A percentile compares a stretch with the other conserved stretches of the same genome.
These are phyloP conservation scores for Tachysurus fulvidraco DNA, from an alignment of 2,113 vertebrate genomes.

Conservation along the genomic window DNA sequence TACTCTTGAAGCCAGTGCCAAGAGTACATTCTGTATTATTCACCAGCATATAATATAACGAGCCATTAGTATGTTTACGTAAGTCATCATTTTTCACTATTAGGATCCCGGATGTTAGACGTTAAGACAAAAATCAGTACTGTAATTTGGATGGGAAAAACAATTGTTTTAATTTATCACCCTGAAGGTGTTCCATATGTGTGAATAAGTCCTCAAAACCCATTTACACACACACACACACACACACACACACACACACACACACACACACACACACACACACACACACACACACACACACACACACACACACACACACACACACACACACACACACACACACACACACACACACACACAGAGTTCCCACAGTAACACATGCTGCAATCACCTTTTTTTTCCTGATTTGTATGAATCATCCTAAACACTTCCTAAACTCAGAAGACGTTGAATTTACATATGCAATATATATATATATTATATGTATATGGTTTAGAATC, in stretches of 20 bases:
- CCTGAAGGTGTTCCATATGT: conserved; percentile 51
- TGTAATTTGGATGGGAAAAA: conserved; percentile 8
- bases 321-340: not conserved
- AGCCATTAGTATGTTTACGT: conserved; percentile 37
- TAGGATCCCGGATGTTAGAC: conserved; percentile 7
- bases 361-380: conserved; percentile 29
- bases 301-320: not conserved
- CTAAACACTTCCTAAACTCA: conserved; percentile 26
- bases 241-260: not conserved
- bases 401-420: not conserved
- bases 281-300: not conserved
- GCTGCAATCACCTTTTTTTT: conserved; percentile 46
- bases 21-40: conserved; percentile 43
- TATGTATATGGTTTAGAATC: not conserved
- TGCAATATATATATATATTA: not conserved
- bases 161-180: conserved; percentile 22
- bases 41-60: conserved; percentile 44
- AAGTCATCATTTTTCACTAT: conserved; percentile 6
- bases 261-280: not conserved
- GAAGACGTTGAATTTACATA: conserved; percentile 18
- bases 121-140: not conserved
- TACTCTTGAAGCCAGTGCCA: conserved; percentile 32
- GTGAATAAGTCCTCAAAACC: conserved; percentile 69
- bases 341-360: not conserved
- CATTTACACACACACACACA: not conserved